Base-by-base conservation (phyloP, 1,140 invertebrate species). In the Aleiodes sp. region DNA sequence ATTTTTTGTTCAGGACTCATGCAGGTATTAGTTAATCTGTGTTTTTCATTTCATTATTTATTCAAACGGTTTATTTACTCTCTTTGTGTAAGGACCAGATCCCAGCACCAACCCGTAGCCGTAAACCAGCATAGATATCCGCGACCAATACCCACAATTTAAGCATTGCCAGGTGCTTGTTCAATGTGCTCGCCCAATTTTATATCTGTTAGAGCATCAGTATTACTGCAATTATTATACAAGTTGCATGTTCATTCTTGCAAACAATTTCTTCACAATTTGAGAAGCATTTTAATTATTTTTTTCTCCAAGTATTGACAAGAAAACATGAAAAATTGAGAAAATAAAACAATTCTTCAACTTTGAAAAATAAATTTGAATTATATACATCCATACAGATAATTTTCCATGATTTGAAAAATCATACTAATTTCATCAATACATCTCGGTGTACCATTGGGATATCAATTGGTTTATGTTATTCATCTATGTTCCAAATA, bases 61-160 rank as follows among this genome's bases (percentile, higher is more conserved):
- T 64, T 61, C 41, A 33, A 64, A 46, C n/a, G 31, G 21, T 73
- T 62, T 71, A 56, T 69, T 70, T 57, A 57, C 64, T 65, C 66
- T 43, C 62, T 35, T 57, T 66, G 60, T 73, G 66, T 68, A 75
- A 74, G 77, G 75, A 80, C 73, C 79, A 79, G 56, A 78, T 81
- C 79, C 82, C 83, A 85, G 82, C 82, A 85, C 82, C 83, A 84
- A 85, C 79, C 83, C 82, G 80, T 77, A 85, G 77, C 80, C 80
- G 79, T 77, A 85, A 84, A 80, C 83, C 77, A 81, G 71, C 79
- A 77, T 80, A 80, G 71, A 84, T 76, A 71, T 75, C 78, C 83
- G 78, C 81, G 76, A 84, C 78, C 83, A 84, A 82, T 83, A 82
- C 78, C 77, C 81, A 78, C 80, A 77, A 82, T 74, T 68, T 56